Percentiles rank a stretch among this genome's conserved stretches.
These are phyloP conservation scores for Dendrolimus pini DNA, from an alignment of 2,888 invertebrate genomes.

Conservation along the genomic window DNA sequence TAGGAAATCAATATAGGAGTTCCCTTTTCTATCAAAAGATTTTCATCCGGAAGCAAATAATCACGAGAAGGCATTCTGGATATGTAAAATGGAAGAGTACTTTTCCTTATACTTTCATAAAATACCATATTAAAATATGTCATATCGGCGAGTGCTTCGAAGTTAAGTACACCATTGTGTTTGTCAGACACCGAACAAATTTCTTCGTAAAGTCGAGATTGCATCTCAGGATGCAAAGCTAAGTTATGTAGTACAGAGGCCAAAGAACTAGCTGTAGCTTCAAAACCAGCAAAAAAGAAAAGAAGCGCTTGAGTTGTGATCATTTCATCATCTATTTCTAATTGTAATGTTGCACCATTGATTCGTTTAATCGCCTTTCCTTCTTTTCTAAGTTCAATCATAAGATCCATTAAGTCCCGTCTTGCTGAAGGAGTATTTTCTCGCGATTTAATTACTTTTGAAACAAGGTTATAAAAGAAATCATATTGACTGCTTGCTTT, in stretches of 20 bases:
- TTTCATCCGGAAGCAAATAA: constrained; percentile 17
- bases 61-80: constrained; percentile 6
- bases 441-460: not conserved
- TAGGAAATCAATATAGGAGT: constrained; percentile 16
- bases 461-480: not conserved
- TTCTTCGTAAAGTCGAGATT: constrained; percentile 18
- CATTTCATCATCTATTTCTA: constrained; percentile 29
- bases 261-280: constrained; percentile 44
- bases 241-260: constrained; percentile 21
- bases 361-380: constrained; percentile 21
- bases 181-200: constrained; percentile 15
- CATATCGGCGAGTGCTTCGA: constrained; percentile 35
- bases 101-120: constrained; percentile 23
- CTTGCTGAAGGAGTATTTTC: constrained; percentile 24
- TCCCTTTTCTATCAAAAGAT: constrained; percentile 23
- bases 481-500: not conserved
- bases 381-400: constrained; percentile 32
- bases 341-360: constrained; percentile 23
- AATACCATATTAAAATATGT: constrained; percentile 34
- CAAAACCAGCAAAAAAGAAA: constrained; percentile 46
- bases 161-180: constrained; percentile 14
- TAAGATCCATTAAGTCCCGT: constrained; percentile 38
- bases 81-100: constrained; percentile 17
- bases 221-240: constrained; percentile 18
- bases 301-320: constrained; percentile 34